These are phyloP conservation scores for Adrianichthys oophorus DNA, from an alignment of 2,797 vertebrate genomes.

Conservation along the genomic window DNA sequence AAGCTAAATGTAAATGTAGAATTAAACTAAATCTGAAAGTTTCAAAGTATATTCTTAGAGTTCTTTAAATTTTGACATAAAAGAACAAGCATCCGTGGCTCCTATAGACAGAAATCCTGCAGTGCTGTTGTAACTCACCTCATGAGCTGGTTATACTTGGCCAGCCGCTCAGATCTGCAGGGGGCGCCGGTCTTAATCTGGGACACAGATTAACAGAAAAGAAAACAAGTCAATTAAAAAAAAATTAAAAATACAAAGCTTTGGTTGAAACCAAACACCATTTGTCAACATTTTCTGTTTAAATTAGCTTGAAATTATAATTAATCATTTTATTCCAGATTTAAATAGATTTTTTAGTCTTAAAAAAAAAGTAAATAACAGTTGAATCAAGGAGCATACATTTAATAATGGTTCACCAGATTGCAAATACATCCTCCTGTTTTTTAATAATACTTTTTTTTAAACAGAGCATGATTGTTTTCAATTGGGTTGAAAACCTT, in stretches of 20 bases:
- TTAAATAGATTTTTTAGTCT: too few relatives aligned
- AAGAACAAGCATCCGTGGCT: neutral
- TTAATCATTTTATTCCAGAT: too few relatives aligned
- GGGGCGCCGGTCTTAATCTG: conserved; percentile 96
- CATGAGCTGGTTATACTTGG: conserved; percentile 97
- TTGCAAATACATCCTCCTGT: neutral
- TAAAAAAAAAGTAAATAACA: too few relatives aligned
- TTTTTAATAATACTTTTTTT: neutral
- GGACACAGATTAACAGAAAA: conserved; percentile 31
- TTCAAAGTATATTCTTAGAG: too few relatives aligned
- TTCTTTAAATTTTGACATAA: neutral
- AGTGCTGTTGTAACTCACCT: conserved; percentile 76
- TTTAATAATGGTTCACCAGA: neutral
- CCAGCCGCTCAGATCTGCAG: conserved; percentile 92
- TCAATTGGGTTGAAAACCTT: neutral
- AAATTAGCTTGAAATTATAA: too few relatives aligned
- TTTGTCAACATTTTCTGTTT: too few relatives aligned
- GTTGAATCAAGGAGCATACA: too few relatives aligned
- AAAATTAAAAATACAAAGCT: too few relatives aligned
- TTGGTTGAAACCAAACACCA: too few relatives aligned
- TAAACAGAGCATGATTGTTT: neutral
- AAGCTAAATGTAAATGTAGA: too few relatives aligned
- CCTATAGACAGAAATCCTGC: neutral
- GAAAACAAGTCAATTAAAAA: too few relatives aligned
- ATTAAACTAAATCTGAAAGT: too few relatives aligned